These are phyloP conservation scores for Amazona vittata DNA, from an alignment of 2,113 vertebrate genomes.

Conservation along the genomic window DNA sequence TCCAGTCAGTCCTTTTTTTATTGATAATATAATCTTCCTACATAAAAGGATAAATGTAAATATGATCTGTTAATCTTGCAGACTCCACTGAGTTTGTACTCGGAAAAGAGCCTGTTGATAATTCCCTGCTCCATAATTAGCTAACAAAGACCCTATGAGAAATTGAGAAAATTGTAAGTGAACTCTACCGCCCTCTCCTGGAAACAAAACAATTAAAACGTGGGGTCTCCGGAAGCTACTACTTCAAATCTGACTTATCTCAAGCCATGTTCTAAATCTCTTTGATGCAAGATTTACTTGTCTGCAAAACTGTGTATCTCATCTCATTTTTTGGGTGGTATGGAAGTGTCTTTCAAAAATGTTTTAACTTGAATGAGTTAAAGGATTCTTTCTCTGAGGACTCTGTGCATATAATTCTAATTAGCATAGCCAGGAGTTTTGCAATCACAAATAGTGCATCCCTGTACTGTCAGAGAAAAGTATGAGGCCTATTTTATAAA, in stretches of 20 bases:
- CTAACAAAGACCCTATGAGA: not conserved
- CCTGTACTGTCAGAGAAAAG: not conserved
- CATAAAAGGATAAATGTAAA: not conserved
- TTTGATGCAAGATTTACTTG: not conserved
- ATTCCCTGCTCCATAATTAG: not conserved
- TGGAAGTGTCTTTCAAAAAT: not conserved
- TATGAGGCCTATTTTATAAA: not conserved
- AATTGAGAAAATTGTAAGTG: not conserved
- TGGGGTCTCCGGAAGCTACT: fast-evolving
- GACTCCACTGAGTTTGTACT: not conserved
- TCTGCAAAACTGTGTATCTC: not conserved
- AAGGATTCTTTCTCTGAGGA: not conserved
- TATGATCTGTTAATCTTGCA: not conserved
- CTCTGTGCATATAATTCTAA: not conserved
- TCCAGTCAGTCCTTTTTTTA: not conserved
- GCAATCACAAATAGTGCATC: not conserved
- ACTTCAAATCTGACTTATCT: not conserved
- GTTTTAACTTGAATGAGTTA: not conserved
- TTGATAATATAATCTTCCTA: not conserved
- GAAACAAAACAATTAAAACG: not conserved
- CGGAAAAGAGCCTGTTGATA: not conserved
- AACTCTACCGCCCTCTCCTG: constrained; percentile 50
- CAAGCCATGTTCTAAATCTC: not conserved
- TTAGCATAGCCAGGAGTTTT: not conserved
- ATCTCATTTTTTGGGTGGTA: not conserved